These are phyloP conservation scores for Microtus obscurus DNA, from an alignment of 2,797 vertebrate species.

Conservation along the genomic window DNA sequence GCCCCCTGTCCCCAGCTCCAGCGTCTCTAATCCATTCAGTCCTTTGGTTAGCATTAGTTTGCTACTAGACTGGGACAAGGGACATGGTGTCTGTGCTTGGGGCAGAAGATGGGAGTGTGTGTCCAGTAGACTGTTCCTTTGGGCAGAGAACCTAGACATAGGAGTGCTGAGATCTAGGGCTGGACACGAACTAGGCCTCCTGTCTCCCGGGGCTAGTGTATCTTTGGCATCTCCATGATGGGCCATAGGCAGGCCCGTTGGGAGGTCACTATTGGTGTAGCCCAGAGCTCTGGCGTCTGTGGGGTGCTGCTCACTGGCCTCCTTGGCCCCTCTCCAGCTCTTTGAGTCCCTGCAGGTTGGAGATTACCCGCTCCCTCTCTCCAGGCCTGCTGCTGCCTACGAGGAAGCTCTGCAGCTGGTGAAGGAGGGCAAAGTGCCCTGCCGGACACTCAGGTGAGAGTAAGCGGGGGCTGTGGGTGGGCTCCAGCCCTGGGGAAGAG, in stretches of 20 bases:
- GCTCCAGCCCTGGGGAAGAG: neutral
- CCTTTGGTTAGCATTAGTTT: neutral
- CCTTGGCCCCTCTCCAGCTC: conserved; percentile 87
- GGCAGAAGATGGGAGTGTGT: accelerated
- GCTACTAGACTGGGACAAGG: neutral
- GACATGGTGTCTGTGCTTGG: neutral
- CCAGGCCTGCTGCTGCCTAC: conserved; percentile 93
- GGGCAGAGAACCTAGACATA: neutral
- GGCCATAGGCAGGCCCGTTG: neutral
- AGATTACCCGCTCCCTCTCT: conserved; percentile 89
- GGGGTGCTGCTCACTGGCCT: neutral
- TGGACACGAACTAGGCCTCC: neutral
- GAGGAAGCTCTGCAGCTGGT: conserved; percentile 95
- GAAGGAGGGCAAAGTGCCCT: conserved; percentile 90
- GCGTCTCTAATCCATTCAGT: neutral
- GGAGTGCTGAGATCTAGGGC: neutral
- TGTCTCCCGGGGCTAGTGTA: neutral
- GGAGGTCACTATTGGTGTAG: neutral
- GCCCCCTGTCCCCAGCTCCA: accelerated
- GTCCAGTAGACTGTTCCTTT: neutral
- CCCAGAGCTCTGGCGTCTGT: accelerated
- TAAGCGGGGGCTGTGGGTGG: neutral
- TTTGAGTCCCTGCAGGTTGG: conserved; percentile 92
- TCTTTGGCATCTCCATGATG: neutral
- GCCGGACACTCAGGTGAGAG: conserved; percentile 93